Evolutionary conservation across 2,888 invertebrate species (phyloP).

Genomic region (Hirtodrosophila histrioides): DNA sequence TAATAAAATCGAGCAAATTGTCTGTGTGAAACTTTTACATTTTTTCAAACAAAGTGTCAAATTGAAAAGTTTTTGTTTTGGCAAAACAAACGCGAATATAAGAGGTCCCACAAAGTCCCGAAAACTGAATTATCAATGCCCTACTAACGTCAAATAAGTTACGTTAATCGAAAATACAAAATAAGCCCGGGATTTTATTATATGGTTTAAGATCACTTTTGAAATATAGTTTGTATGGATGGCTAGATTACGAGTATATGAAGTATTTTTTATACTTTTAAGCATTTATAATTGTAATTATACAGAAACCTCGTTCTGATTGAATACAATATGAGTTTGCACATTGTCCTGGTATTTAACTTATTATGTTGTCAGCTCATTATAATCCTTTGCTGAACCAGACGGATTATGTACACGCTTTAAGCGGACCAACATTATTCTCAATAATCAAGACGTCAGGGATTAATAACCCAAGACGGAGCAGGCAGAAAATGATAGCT

Average conservation of each 20-base stretch:
- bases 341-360: too few relatives aligned
- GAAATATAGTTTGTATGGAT: too few relatives aligned
- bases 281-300: too few relatives aligned
- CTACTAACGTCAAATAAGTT: not conserved
- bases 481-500: slow-evolving; percentile 25
- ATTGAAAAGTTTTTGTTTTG: slow-evolving; percentile 64
- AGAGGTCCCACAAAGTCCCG: not conserved
- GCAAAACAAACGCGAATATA: slow-evolving; percentile 4
- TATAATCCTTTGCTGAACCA: slow-evolving; percentile 17
- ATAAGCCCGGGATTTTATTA: too few relatives aligned
- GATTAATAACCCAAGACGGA: slow-evolving; percentile 10
- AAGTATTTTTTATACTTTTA: too few relatives aligned
- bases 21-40: slow-evolving; percentile 49
- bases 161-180: too few relatives aligned
- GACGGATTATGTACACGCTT: not conserved
- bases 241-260: too few relatives aligned
- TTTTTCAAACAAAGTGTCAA: slow-evolving; percentile 49
- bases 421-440: slow-evolving; percentile 31
- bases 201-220: too few relatives aligned
- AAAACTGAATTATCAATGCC: not conserved
- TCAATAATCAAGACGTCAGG: slow-evolving; percentile 18
- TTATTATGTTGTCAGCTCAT: slow-evolving; percentile 2
- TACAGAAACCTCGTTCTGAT: too few relatives aligned
- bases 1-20: slow-evolving; percentile 21
- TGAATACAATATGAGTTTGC: too few relatives aligned